Evolutionary conservation across 2,888 invertebrate species (phyloP).

Genomic region (Agrenia bidenticulata): DNA sequence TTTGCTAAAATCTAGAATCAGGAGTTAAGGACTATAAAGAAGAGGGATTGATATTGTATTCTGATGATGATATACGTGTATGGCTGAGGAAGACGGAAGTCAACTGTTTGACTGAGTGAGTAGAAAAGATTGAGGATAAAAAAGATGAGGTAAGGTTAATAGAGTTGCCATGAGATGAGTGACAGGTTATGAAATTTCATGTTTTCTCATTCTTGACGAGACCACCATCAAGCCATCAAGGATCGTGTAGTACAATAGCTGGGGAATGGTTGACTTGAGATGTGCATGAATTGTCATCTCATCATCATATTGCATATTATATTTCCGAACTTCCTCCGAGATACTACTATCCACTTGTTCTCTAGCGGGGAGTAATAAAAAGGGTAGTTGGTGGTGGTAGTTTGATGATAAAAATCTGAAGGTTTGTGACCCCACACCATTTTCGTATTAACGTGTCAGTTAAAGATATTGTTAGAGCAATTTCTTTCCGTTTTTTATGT

Average conservation of each 20-base stretch:
- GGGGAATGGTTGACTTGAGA: not conserved
- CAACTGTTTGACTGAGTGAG: not conserved
- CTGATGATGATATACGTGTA: too few species aligned
- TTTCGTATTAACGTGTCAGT: slow-evolving; percentile 39
- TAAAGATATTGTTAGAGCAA: slow-evolving; percentile 26
- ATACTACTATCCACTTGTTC: too few species aligned
- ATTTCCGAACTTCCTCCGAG: too few species aligned
- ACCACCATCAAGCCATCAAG: too few species aligned
- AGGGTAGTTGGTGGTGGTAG: not conserved
- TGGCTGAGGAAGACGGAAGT: too few species aligned
- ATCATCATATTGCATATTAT: not conserved
- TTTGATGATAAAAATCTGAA: slow-evolving; percentile 18
- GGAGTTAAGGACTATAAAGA: too few species aligned
- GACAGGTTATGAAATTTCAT: slow-evolving; percentile 23
- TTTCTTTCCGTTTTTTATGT: not conserved
- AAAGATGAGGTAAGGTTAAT: slow-evolving; percentile 51
- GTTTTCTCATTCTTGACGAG: too few species aligned
- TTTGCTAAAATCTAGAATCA: slow-evolving; percentile 2
- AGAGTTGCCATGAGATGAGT: slow-evolving; percentile 41
- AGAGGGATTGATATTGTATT: too few species aligned
- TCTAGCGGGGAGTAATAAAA: too few species aligned
- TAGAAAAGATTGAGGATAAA: slow-evolving; percentile 12
- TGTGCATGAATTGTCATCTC: slow-evolving; percentile 8
- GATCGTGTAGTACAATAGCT: too few species aligned
- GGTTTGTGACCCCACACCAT: slow-evolving; percentile 34